Conservation (phyloP, 2,797 vertebrate species). For the Knipowitschia caucasica region DNA sequence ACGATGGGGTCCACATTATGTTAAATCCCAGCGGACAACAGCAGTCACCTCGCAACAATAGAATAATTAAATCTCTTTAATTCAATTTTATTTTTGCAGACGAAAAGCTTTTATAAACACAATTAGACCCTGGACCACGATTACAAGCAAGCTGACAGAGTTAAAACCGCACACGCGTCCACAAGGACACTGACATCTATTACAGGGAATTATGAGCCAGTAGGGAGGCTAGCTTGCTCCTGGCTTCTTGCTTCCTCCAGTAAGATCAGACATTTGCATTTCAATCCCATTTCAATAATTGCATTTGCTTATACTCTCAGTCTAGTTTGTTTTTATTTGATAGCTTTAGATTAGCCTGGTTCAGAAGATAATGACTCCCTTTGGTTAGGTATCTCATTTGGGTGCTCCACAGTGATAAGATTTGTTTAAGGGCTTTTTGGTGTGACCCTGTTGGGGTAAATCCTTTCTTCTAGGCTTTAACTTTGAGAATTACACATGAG, state of each 20-base stretch:
- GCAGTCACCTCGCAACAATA: neutral
- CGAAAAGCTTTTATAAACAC: conserved; percentile 19
- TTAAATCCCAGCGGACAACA: neutral
- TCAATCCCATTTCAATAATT: conserved; percentile 64
- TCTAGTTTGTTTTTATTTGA: conserved; percentile 62
- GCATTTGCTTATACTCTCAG: conserved; percentile 53
- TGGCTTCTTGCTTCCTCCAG: conserved; percentile 33
- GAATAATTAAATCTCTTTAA: conserved; percentile 17
- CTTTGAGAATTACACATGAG: conserved; percentile 23
- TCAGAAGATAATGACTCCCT: conserved; percentile 57
- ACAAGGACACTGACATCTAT: conserved; percentile 51
- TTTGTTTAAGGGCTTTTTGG: conserved; percentile 39
- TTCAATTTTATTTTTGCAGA: conserved; percentile 6
- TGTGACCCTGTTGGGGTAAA: conserved; percentile 23
- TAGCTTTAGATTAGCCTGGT: conserved; percentile 55
- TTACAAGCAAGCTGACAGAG: conserved; percentile 29
- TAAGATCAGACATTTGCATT: conserved; percentile 59
- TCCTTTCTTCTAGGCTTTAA: conserved; percentile 26
- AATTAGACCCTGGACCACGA: conserved; percentile 27
- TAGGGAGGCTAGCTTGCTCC: conserved; percentile 33
- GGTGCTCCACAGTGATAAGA: conserved; percentile 34
- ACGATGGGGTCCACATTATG: neutral
- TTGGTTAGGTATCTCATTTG: conserved; percentile 52
- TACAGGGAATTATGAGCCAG: conserved; percentile 55
- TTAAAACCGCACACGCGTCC: conserved; percentile 30